Evolutionary conservation across 2,113 vertebrate species (phyloP).

Genomic region (Forbesichthys agassizii): DNA sequence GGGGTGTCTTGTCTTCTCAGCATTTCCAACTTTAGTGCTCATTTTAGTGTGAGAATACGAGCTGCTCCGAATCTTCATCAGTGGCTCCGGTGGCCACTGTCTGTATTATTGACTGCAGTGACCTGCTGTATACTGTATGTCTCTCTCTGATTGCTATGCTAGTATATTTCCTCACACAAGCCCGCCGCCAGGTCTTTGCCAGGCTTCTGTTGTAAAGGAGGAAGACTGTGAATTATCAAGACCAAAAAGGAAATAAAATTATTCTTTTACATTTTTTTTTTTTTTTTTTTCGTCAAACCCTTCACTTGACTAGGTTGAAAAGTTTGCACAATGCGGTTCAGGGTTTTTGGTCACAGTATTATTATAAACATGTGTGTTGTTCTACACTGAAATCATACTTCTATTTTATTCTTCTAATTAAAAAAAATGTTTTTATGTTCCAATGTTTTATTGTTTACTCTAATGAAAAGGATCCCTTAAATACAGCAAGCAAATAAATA

Average conservation of each 20-base stretch:
- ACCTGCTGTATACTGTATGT: conserved; percentile 48
- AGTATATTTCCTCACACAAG: conserved; percentile 38
- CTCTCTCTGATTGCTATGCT: background rate
- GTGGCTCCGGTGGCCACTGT: conserved; percentile 52
- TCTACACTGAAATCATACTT: too few relatives aligned
- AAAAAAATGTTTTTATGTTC: too few relatives aligned
- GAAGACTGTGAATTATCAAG: conserved; percentile 24
- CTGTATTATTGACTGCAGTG: conserved; percentile 52
- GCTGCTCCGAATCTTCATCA: conserved; percentile 59
- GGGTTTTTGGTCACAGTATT: too few relatives aligned
- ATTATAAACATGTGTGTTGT: too few relatives aligned
- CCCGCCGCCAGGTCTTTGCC: background rate
- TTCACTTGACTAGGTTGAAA: too few relatives aligned
- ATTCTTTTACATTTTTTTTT: too few relatives aligned
- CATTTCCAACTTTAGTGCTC: conserved; percentile 32
- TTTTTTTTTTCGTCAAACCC: too few relatives aligned
- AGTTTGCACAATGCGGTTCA: too few relatives aligned
- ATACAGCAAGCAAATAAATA: too few relatives aligned
- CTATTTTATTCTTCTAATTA: too few relatives aligned
- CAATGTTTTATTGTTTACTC: too few relatives aligned
- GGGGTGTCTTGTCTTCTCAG: conserved; percentile 29
- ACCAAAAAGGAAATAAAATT: background rate
- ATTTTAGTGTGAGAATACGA: conserved; percentile 33
- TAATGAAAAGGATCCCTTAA: too few relatives aligned
- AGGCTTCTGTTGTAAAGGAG: conserved; percentile 36